These are phyloP conservation scores for Paedocypris micromegethes DNA, from an alignment of 2,797 vertebrate genomes.

Conservation along the genomic window DNA sequence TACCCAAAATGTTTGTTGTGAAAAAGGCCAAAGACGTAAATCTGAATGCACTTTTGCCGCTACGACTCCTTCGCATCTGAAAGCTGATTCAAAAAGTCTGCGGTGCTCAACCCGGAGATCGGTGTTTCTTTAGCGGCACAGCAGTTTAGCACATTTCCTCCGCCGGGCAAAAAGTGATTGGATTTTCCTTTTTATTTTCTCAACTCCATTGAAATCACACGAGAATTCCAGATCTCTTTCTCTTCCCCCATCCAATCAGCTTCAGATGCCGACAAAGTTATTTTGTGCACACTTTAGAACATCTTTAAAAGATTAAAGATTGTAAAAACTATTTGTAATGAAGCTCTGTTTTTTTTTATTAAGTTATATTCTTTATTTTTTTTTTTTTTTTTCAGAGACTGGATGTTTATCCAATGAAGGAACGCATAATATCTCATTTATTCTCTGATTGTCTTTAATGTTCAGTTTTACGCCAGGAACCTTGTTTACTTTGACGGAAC, in stretches of 20 bases:
- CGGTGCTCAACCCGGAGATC: neutral
- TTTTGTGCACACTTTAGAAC: conserved; percentile 55
- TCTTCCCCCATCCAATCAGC: conserved; percentile 53
- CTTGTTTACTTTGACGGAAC: conserved; percentile 68
- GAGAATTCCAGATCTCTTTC: conserved; percentile 14
- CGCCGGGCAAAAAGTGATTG: conserved; percentile 11
- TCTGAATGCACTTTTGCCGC: conserved; percentile 54
- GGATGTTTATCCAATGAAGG: conserved; percentile 80
- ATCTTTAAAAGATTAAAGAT: conserved; percentile 73
- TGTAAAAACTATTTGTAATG: conserved; percentile 64
- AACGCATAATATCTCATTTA: conserved; percentile 74
- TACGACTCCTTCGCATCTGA: neutral
- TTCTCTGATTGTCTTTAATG: conserved; percentile 63
- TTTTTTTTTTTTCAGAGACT: conserved; percentile 68
- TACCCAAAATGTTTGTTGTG: conserved; percentile 50
- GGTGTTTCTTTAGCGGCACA: neutral
- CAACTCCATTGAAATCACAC: conserved; percentile 1
- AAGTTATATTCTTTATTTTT: conserved; percentile 71
- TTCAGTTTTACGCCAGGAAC: conserved; percentile 60
- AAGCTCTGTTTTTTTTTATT: conserved; percentile 64
- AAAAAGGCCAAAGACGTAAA: conserved; percentile 47
- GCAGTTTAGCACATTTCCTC: conserved; percentile 15
- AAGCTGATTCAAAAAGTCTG: conserved; percentile 3
- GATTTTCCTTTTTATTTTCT: neutral
- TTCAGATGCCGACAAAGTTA: conserved; percentile 51